Evolutionary conservation across 2,888 invertebrate species (phyloP).

Genomic region (Drosophila differens): DNA sequence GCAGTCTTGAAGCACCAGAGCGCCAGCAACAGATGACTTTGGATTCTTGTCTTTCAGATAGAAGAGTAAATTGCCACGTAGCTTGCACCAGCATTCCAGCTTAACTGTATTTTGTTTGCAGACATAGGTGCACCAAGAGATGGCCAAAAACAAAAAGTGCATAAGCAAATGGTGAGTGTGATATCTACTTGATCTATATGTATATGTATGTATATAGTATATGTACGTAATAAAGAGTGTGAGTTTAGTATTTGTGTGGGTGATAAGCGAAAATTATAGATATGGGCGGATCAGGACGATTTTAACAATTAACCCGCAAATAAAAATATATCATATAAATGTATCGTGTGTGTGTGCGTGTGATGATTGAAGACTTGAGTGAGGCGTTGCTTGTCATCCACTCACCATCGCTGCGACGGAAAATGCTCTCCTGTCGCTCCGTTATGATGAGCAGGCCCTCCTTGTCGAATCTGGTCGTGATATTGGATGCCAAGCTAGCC

Average conservation of each 20-base stretch:
- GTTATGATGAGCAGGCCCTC: slow-evolving; percentile 94
- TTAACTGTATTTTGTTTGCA: slow-evolving; percentile 87
- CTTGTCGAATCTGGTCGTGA: slow-evolving; percentile 94
- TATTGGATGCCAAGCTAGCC: slow-evolving; percentile 93
- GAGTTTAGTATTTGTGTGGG: background rate
- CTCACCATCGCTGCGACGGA: slow-evolving; percentile 95
- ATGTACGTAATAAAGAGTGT: background rate
- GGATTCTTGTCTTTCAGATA: slow-evolving; percentile 96
- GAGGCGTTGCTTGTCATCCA: slow-evolving; percentile 2
- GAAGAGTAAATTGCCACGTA: slow-evolving; percentile 96
- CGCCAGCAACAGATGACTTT: slow-evolving; percentile 94
- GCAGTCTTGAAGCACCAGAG: slow-evolving; percentile 95
- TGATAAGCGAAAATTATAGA: slow-evolving; percentile 19
- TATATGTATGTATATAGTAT: background rate
- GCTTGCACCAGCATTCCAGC: slow-evolving; percentile 94
- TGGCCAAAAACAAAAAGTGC: slow-evolving; percentile 28
- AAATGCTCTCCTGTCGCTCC: slow-evolving; percentile 96
- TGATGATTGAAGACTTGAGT: slow-evolving; percentile 13
- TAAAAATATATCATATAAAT: background rate
- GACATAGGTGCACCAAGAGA: slow-evolving; percentile 29
- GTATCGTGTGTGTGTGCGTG: slow-evolving; percentile 1
- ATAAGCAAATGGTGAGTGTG: slow-evolving; percentile 45
- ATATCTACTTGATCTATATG: slow-evolving; percentile 12
- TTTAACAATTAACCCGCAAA: slow-evolving; percentile 16
- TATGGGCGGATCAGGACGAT: background rate